Conservation (phyloP, 2,888 invertebrate genomes). For the Ctenicera cuprea region DNA sequence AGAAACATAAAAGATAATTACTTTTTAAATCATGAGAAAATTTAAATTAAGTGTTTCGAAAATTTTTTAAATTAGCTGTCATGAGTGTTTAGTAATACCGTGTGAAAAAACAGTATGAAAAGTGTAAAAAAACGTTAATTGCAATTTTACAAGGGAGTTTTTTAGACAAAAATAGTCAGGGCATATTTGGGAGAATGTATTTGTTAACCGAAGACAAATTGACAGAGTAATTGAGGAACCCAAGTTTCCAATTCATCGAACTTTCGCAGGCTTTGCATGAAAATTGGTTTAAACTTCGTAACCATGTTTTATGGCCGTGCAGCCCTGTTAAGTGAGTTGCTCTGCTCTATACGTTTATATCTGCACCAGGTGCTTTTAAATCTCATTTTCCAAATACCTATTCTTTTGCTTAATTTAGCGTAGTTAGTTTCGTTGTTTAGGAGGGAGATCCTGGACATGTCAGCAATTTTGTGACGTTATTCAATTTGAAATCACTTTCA, state of each 20-base stretch:
- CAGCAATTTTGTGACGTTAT: no score
- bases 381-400: conserved; percentile 20
- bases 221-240: conserved; percentile 40
- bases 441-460: no score
- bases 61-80: neutral
- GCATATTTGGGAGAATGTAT: conserved; percentile 21
- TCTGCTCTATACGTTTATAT: conserved; percentile 24
- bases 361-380: conserved; percentile 36
- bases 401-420: conserved; percentile 24
- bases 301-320: conserved; percentile 37
- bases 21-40: no score
- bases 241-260: conserved; percentile 39
- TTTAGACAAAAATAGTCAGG: neutral
- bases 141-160: conserved; percentile 4
- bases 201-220: conserved; percentile 33
- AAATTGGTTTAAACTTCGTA: conserved; percentile 41
- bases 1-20: no score
- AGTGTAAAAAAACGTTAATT: neutral
- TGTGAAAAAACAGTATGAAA: neutral
- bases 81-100: neutral
- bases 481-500: no score
- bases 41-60: no score
- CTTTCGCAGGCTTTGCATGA: conserved; percentile 36
- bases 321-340: conserved; percentile 32
- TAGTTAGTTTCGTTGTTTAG: neutral